Evolutionary conservation across 2,113 vertebrate species (phyloP).

Genomic region (Ardeotis arabs): DNA sequence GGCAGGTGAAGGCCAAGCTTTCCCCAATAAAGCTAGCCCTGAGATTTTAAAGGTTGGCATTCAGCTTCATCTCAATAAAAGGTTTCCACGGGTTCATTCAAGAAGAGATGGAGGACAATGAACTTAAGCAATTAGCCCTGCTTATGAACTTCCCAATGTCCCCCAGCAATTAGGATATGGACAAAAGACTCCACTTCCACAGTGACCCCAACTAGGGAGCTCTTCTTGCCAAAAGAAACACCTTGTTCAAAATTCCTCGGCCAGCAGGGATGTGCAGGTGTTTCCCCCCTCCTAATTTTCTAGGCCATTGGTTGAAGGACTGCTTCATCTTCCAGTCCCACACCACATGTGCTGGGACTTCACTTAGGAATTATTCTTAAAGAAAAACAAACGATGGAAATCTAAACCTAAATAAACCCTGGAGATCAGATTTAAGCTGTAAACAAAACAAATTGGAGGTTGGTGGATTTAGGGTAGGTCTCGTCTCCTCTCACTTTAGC

Average conservation of each 20-base stretch:
- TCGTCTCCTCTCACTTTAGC: background rate
- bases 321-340: background rate
- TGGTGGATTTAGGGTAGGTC: background rate
- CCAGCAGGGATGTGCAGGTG: background rate
- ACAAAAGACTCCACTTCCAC: background rate
- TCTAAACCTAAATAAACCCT: background rate
- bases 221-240: conserved; percentile 23
- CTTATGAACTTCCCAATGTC: background rate
- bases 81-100: background rate
- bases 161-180: background rate
- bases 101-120: background rate
- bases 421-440: background rate
- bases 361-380: background rate
- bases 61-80: background rate
- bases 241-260: background rate
- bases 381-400: background rate
- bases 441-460: background rate
- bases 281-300: background rate
- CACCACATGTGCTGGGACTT: background rate
- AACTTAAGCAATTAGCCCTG: background rate
- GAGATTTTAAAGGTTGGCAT: background rate
- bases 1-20: background rate
- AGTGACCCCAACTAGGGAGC: background rate
- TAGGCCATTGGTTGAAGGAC: background rate
- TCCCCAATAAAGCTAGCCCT: background rate